Evolutionary conservation across 2,797 vertebrate genomes (phyloP), one percentile per base, ranked within the genome.

Genomic region (Rhinoraja longicauda): DNA sequence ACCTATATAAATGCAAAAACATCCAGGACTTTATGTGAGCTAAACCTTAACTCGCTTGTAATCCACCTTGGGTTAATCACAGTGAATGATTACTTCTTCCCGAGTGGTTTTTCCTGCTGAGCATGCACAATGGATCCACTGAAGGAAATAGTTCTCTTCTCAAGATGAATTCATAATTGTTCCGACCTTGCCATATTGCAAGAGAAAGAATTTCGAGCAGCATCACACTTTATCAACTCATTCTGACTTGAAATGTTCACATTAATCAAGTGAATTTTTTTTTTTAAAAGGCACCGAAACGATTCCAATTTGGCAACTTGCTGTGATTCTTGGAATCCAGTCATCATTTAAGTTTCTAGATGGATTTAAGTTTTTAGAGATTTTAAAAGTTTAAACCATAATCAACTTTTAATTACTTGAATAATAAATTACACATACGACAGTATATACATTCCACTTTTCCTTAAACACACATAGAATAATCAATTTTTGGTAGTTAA

Each of bases 251-350:
- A 92, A 88, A 88, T 32, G n/a, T 19, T 73, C 29, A 91, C 21
- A 91, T 91, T 29, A 91, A 53, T 91, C 39, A n/a, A 29, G 7
- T 45, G 10, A 70, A 70, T 39, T 19, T 72, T 39, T 72, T 90
- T 45, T 36, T 90, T 90, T 26, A 53, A 73, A 73, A 91, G 90
- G 90, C 90, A 91, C 90, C 91, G 36, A 73, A 91, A 73, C 32
- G 12, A 36, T 67, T 90, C 64, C 64, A 67, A 19, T 64, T 90
- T 90, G 67, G 90, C 26, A 53, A 73, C 72, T 73, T 90, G 19
- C 26, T 53, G 70, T 73, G 70, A 91, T 73, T 73, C 13, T 53
- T 91, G 90, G 21, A 91, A 53, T 91, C 90, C 45, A 72, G 67
- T 36, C 4, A 72, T 91, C 72, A 72, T 45, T 70, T 9, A 72